These are phyloP conservation scores for Helicoverpa zea DNA, from an alignment of 1,140 invertebrate genomes.

Conservation along the genomic window DNA sequence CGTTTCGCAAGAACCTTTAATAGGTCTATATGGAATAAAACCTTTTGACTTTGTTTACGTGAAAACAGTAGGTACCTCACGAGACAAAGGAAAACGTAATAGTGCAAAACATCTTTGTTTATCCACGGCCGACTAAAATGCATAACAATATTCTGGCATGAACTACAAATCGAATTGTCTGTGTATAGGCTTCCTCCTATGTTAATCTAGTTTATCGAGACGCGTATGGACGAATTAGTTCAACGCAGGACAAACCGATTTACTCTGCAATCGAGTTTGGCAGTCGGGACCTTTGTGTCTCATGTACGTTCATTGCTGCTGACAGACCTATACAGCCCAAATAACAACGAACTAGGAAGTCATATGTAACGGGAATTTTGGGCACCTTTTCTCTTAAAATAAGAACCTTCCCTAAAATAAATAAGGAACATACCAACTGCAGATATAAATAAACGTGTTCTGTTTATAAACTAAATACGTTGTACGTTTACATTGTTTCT, in stretches of 20 bases:
- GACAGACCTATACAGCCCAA: too few relatives aligned
- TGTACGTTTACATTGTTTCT: neutral
- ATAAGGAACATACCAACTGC: too few relatives aligned
- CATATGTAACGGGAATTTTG: too few relatives aligned
- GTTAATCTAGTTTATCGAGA: conserved; percentile 22
- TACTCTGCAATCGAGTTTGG: neutral
- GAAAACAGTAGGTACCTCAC: too few relatives aligned
- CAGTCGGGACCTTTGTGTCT: neutral
- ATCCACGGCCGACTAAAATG: neutral
- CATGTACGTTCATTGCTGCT: neutral
- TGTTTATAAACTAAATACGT: neutral
- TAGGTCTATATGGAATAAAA: too few relatives aligned
- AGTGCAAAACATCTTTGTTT: too few relatives aligned
- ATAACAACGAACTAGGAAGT: too few relatives aligned
- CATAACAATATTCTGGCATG: neutral
- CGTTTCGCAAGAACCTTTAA: too few relatives aligned
- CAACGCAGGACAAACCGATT: neutral
- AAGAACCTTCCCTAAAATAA: too few relatives aligned
- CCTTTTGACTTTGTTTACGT: too few relatives aligned
- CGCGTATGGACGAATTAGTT: conserved; percentile 8
- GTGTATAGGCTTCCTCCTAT: neutral
- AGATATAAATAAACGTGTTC: neutral
- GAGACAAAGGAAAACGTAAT: too few relatives aligned
- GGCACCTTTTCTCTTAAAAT: too few relatives aligned
- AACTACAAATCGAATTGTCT: conserved; percentile 1